phyloP scores from a whole-genome alignment of 2,797 vertebrate genomes.

The Sphenopsis melanotis region DNA sequence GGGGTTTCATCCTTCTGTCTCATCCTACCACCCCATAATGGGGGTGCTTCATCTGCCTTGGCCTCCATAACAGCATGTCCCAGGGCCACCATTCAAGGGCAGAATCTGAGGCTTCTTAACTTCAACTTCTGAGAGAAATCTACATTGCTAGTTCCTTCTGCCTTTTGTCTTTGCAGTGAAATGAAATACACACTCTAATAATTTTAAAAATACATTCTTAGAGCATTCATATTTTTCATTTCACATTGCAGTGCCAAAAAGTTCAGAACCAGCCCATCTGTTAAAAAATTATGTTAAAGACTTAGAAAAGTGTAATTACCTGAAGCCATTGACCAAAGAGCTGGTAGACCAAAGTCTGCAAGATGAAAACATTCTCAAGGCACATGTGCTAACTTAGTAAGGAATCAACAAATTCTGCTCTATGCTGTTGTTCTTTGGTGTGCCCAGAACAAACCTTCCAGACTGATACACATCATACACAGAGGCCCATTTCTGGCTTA shows the following conservation, averaged over 20 bases:
- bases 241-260: background rate
- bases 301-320: background rate
- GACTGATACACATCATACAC: background rate
- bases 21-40: fast-evolving
- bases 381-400: background rate
- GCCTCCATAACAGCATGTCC: background rate
- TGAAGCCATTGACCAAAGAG: background rate
- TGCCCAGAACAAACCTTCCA: background rate
- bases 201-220: background rate
- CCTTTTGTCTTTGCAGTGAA: background rate
- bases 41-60: background rate
- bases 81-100: background rate
- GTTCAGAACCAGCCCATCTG: background rate
- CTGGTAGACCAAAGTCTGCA: background rate
- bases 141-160: background rate
- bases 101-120: background rate
- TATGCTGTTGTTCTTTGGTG: background rate
- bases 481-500: background rate
- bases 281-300: background rate
- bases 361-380: background rate
- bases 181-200: background rate
- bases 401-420: background rate
- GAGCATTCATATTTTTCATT: background rate
- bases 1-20: background rate
- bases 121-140: background rate